Evolutionary conservation across 2,888 invertebrate species (phyloP), one percentile per base, ranked within the genome.

Genomic region (Cephus sareptanus): DNA sequence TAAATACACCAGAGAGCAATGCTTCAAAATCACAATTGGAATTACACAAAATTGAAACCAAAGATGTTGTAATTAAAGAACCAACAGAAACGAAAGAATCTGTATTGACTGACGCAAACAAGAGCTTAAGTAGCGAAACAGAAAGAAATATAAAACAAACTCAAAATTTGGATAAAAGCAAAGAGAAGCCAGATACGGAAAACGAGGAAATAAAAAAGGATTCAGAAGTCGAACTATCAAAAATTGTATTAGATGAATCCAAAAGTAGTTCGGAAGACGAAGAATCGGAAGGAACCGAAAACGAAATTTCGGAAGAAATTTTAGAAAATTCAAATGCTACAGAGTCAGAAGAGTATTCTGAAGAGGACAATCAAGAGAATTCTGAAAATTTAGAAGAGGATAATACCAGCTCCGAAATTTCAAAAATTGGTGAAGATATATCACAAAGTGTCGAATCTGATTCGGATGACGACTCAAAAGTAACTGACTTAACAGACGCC

Each of bases 291-390:
- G 93, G 11, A 34, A 75, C 75, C 70, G 79, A 81, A 79, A 79
- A 81, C 30, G 81, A 83, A 35, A 79, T 83, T 56, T 77, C 81
- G 4, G 82, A 81, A 56, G 80, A 79, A n/a, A 11, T 11, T 23
- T 74, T n/a, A 34, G 11, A 31, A 33, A 34, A 34, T 74, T 74
- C 76, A 75, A 35, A 34, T 68, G 23, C 71, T 15, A 80, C 83
- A 77, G 90, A 91, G 56, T 91, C 75, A 13, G 80, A 91, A 79
- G 90, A 91, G 77, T 91, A 92, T 81, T 91, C 92, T 31, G 93
- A 92, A 78, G 92, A 93, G 82, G 91, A 91, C 80, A 81, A 91
- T 85, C 81, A 88, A 79, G 79, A 80, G 74, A 81, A 79, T 30
- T 76, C 81, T 9, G 81, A 81, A 69, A 75, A 80, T 73, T 4